Base-by-base conservation (phyloP, 2,113 vertebrate genomes). In the Lepus europaeus region DNA sequence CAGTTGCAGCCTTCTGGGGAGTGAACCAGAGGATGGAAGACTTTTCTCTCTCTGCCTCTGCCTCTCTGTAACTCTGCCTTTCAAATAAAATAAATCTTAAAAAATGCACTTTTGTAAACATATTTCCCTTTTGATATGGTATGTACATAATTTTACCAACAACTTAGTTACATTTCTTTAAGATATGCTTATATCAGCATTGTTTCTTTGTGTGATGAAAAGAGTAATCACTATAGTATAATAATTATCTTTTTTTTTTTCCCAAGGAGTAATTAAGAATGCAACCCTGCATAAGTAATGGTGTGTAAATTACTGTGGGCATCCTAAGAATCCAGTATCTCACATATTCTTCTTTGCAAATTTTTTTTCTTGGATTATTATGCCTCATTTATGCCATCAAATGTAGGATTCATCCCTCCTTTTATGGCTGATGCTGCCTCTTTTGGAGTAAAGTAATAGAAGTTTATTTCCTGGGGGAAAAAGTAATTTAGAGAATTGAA, bases 381-480 rank as follows among this genome's bases (percentile, higher is more conserved):
- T 84, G 61, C n/a, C 36, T 97, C 63, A 95, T 96, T 97, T 81
- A 83, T 91, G 17, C 79, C 95, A 94, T 86, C 72, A 97, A 97
- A 98, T 96, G 64, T 25, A 96, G 29, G 73, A 97, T 96, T 93
- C 0, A 70, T 96, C 74, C 14, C 2, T 73, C 84, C 88, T 95
- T 91, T 97, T 86, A 92, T 72, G 90, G 78, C 90, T 97, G 94
- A 95, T 12, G 36, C 17, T 96, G 63, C 51, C 61, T 77, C 87
- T 97, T 98, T 97, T 97, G 64, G 53, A 97, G 39, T 77, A 94
- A 97, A 97, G 53, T 45, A 96, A 90, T 70, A 94, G 70, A 90
- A 96, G 80, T 96, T 97, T 96, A 90, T 31, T 90, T 76, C 63
- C 11, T 79, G 14, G 31, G 90, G 84, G 31, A 89, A 91, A 94